Evolutionary conservation across 2,113 vertebrate species (phyloP), one percentile per base, ranked within the genome.

Genomic region (Notechis scutatus): DNA sequence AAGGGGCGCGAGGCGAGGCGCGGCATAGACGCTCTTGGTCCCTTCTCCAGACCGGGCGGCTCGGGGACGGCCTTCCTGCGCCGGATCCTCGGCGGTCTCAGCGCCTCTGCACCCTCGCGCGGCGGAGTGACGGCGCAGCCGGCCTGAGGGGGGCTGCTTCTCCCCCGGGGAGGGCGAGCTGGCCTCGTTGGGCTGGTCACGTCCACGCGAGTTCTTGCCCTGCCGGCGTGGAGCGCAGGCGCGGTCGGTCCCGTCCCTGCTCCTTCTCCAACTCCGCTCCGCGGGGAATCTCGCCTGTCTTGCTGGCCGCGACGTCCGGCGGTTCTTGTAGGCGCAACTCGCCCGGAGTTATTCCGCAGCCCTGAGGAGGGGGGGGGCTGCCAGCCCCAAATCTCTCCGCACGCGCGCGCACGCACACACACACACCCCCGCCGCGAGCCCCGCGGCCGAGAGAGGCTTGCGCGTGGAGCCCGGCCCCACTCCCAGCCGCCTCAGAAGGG

Each of bases 371-470:
- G 1, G 26, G 61, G 26, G 26, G 24, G 61, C 61, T 69, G 12
- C 29, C 12, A 2, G 64, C 12, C 34, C 69, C 69, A 1, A 81
- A 39, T 34, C 29, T 69, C 56, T 0, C 20, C 20, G 1, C 56
- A 21, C 56, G 4, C 56, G 0, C 47, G 0, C 47, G 8, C 47
- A 9, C 47, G 1, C 47, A 9, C 47, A 1, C 8, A 1, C 47
- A 0, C 47, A 7, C 9, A 10, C 2, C 10, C 26, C 2, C 61
- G 1, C 14, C n/a, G 34, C 34, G 15, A 20, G 34, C 15, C 0
- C 34, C 64, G 2, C 14, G 5, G 14, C 64, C 29, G 14, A 34
- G 14, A 0, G 69, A 7, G 18, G 2, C 18, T 39, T 39, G 18
- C 69, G 7, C 15, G 15, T 20, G 61, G 61, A 69, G 61, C 10